Percentiles rank a stretch among this genome's conserved stretches.
phyloP scores from a whole-genome alignment of 92 coral and sea anemone genomes.

The Virgularia gustaviana region DNA sequence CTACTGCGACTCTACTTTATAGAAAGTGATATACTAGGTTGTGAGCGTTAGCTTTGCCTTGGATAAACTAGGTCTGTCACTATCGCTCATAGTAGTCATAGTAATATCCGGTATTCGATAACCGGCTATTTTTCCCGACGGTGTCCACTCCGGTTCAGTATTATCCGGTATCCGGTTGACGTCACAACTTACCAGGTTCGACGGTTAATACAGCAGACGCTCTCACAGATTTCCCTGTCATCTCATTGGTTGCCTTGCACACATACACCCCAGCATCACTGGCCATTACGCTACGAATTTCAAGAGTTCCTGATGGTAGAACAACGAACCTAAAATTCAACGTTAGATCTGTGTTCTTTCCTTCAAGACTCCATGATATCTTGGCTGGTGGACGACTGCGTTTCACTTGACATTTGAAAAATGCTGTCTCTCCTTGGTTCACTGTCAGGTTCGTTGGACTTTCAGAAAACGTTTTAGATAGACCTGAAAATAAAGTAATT shows the following conservation, averaged over 20 bases:
- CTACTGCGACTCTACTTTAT: too few relatives aligned
- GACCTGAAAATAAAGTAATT: slow-evolving; percentile 45
- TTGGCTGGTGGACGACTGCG: slow-evolving; percentile 74
- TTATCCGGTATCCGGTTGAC: too few relatives aligned
- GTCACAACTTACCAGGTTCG: not conserved
- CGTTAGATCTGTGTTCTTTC: slow-evolving; percentile 35
- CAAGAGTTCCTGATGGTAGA: slow-evolving; percentile 58
- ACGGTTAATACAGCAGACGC: slow-evolving; percentile 32
- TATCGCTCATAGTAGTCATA: too few relatives aligned
- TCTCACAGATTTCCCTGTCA: slow-evolving; percentile 9
- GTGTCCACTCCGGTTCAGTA: too few relatives aligned
- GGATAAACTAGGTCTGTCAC: too few relatives aligned
- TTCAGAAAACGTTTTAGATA: slow-evolving; percentile 66
- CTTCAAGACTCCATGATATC: slow-evolving; percentile 74
- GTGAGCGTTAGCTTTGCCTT: too few relatives aligned
- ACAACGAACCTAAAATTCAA: slow-evolving; percentile 37
- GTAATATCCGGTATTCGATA: too few relatives aligned
- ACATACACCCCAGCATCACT: slow-evolving; percentile 74
- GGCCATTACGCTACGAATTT: slow-evolving; percentile 54
- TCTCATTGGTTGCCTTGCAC: slow-evolving; percentile 57
- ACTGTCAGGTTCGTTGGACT: slow-evolving; percentile 50
- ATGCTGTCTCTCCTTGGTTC: slow-evolving; percentile 63
- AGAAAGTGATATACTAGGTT: too few relatives aligned
- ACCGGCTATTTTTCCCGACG: too few relatives aligned
- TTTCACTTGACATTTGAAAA: slow-evolving; percentile 60